Percentiles rank a stretch among this genome's conserved stretches.
Evolutionary conservation across 2,888 invertebrate genomes (phyloP).

Genomic region (Caradrina clavipalpis): DNA sequence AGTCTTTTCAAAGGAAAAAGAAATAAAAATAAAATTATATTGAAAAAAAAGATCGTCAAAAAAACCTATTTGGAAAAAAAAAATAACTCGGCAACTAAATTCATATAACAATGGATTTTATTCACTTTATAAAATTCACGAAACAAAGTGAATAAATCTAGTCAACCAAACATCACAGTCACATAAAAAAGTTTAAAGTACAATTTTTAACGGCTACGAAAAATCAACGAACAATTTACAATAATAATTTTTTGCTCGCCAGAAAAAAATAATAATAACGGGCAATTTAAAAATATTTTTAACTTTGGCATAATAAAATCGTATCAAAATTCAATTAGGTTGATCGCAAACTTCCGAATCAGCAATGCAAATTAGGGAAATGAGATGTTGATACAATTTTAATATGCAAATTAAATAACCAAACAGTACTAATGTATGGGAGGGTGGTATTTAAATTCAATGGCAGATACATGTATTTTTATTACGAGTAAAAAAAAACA

Average conservation of each 20-base stretch:
- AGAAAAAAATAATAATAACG: constrained; percentile 3
- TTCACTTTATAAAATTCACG: background rate
- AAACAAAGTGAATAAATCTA: background rate
- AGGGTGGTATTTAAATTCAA: constrained; percentile 35
- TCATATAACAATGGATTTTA: background rate
- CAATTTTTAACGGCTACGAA: background rate
- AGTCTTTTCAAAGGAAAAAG: too few relatives aligned
- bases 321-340: constrained; percentile 72
- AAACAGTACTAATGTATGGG: constrained; percentile 40
- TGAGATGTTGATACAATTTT: constrained; percentile 74
- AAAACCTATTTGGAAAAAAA: background rate
- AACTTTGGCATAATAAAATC: constrained; percentile 49
- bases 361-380: constrained; percentile 75
- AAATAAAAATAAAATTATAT: background rate
- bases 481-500: constrained; percentile 33
- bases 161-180: background rate
- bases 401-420: constrained; percentile 58
- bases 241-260: background rate
- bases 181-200: background rate
- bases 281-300: constrained; percentile 27
- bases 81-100: background rate
- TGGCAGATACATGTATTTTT: constrained; percentile 12
- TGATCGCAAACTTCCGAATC: constrained; percentile 70
- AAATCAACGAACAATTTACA: background rate
- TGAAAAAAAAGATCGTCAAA: background rate